Evolutionary conservation across 2,797 vertebrate genomes (phyloP), one percentile per base, ranked within the genome.

Genomic region (Chloroceryle inda): DNA sequence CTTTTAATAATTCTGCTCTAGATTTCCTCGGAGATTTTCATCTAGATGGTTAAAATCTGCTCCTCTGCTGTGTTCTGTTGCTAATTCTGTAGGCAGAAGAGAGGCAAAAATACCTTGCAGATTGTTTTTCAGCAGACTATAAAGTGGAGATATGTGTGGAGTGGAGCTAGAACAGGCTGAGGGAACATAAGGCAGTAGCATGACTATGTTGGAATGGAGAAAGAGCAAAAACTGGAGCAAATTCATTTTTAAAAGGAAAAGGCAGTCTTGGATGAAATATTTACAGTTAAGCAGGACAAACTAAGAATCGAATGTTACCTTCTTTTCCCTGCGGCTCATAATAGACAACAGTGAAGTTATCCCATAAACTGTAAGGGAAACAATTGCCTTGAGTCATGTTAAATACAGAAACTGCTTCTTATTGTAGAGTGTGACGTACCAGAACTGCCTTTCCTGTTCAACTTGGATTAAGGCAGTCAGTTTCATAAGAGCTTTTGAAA

Each of bases 361-460:
- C 2, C 59, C 16, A 7, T 35, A 56, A 72, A 20, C 49, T 88
- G 31, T 58, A 75, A 56, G 42, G 75, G 55, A 89, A 91, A 80
- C 64, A 89, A 76, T 85, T 89, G 66, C 44, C 10, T 80, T 69
- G 94, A 90, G 76, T 94, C 59, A 59, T 66, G 63, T 92, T 94
- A 84, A 92, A 95, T 85, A 88, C 66, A 89, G 85, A 88, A 96
- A 77, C 72, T 91, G 68, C 61, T 75, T 73, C 42, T 85, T 68
- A 24, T 75, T 84, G 58, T 90, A 13, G 45, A 13, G 27, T 72
- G 56, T 91, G 78, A 92, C 5, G 1, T 73, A 63, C 63, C 81
- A 89, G 74, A 92, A 77, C 78, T 92, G 53, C 9, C 10, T 56
- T 94, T 92, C 94, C 85, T 85, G 64, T 78, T 93, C 79, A 90